Evolutionary conservation across 2,888 invertebrate genomes (phyloP).

Genomic region (Cartodere bifasciata): DNA sequence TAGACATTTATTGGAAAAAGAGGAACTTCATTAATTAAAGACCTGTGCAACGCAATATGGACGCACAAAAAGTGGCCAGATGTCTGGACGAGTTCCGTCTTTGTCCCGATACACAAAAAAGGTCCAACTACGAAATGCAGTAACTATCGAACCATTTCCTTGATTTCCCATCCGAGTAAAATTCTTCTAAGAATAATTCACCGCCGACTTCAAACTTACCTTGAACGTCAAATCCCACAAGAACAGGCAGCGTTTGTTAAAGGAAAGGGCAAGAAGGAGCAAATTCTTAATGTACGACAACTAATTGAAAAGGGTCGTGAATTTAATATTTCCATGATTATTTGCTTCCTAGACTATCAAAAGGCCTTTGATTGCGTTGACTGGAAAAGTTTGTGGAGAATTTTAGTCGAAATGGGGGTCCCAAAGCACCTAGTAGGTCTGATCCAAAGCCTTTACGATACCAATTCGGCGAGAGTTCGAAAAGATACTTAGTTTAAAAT

Average conservation of each 20-base stretch:
- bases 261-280: conserved; percentile 4
- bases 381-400: too few relatives aligned
- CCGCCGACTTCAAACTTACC: conserved; percentile 1
- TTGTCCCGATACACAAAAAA: conserved; percentile 7
- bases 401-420: too few relatives aligned
- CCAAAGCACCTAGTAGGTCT: conserved; percentile 5
- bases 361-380: too few relatives aligned
- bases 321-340: too few relatives aligned
- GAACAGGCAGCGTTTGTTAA: conserved; percentile 6
- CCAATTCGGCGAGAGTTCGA: too few relatives aligned
- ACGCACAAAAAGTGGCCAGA: background rate
- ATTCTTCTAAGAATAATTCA: background rate
- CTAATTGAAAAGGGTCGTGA: too few relatives aligned
- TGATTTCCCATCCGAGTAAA: conserved; percentile 6
- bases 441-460: too few relatives aligned
- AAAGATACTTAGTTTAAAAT: too few relatives aligned
- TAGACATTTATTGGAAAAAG: too few relatives aligned
- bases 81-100: conserved; percentile 4
- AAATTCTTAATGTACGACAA: conserved; percentile 4
- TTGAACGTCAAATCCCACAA: conserved; percentile 4
- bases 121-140: conserved; percentile 1
- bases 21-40: too few relatives aligned
- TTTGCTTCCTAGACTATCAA: too few relatives aligned
- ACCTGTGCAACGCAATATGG: conserved; percentile 2
- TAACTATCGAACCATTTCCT: conserved; percentile 3